A percentile compares a stretch with the other conserved stretches of the same genome.
Conservation (phyloP, 35 echinoderm and acorn worm species). For the Anneissia japonica region DNA sequence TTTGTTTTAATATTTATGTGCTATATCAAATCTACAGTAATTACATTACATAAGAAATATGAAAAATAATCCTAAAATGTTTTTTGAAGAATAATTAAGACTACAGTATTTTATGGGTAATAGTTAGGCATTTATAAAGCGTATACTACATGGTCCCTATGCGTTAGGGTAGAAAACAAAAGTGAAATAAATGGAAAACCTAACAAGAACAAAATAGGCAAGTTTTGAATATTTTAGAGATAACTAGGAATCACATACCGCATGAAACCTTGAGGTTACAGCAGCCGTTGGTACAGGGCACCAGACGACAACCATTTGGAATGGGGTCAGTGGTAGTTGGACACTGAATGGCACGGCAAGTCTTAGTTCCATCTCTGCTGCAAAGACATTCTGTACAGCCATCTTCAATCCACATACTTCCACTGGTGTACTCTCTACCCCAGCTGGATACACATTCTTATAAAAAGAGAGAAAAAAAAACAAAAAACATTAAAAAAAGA, state of each 20-base stretch:
- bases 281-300: background rate
- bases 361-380: background rate
- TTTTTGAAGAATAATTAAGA: no score
- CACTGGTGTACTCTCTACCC: background rate
- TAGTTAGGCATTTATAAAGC: no score
- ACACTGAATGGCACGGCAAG: background rate
- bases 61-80: no score
- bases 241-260: background rate
- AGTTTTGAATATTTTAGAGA: no score
- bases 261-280: background rate
- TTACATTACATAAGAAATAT: no score
- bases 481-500: background rate
- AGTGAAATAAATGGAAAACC: no score
- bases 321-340: background rate
- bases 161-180: no score
- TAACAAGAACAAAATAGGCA: no score
- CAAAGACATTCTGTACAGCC: conserved; percentile 1
- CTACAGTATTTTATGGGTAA: no score
- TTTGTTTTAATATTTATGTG: no score
- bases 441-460: background rate
- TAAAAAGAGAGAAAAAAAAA: background rate
- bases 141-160: no score
- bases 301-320: background rate
- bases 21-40: no score
- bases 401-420: background rate